phyloP scores from a whole-genome alignment of 2,113 vertebrate species.

The Melanerpes aurifrons region DNA sequence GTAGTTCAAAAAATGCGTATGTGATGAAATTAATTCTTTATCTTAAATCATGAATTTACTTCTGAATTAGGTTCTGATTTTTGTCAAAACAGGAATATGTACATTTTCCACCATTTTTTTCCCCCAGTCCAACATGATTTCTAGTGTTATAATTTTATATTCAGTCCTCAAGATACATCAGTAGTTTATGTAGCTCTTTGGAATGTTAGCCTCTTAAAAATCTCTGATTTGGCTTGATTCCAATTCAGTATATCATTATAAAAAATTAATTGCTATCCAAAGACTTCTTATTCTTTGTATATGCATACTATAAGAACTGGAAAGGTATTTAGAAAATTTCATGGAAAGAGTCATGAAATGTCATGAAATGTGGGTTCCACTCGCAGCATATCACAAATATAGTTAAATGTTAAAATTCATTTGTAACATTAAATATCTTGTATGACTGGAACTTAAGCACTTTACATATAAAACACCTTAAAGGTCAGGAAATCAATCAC shows the following conservation, averaged over 20 bases:
- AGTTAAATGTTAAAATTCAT: slow-evolving; percentile 41
- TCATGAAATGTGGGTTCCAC: not conserved
- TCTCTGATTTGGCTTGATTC: not conserved
- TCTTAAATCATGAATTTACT: not conserved
- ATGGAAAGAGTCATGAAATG: not conserved
- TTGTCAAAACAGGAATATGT: not conserved
- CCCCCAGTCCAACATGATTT: not conserved
- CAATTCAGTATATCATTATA: not conserved
- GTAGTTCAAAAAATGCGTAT: not conserved
- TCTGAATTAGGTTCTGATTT: not conserved
- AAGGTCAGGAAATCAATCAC: slow-evolving; percentile 73
- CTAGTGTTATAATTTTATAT: not conserved
- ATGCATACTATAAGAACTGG: not conserved
- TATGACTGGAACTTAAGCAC: not conserved
- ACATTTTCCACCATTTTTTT: not conserved
- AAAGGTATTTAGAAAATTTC: not conserved
- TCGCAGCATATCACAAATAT: not conserved
- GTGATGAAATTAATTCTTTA: not conserved
- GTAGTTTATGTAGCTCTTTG: not conserved
- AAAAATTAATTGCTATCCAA: not conserved
- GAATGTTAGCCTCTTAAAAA: not conserved
- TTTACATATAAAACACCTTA: slow-evolving; percentile 67
- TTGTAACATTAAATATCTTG: slow-evolving; percentile 57
- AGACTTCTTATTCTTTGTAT: not conserved
- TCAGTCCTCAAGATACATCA: not conserved